Evolutionary conservation across 1,140 invertebrate species (phyloP).

Genomic region (Aradophagus sp.): DNA sequence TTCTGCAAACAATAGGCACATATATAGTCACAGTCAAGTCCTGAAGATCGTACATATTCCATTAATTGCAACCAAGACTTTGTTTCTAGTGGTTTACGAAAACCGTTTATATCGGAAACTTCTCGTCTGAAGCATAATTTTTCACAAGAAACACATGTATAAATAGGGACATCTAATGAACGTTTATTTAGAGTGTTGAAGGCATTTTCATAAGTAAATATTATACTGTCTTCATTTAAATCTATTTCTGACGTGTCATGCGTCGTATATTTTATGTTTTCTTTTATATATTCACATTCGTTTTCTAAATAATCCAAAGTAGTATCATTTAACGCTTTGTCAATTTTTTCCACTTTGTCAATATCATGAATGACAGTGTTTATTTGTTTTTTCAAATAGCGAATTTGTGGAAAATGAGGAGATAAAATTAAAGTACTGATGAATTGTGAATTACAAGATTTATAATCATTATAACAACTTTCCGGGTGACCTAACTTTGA

Average conservation of each 20-base stretch:
- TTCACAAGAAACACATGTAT: no score
- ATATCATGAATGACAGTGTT: constrained; percentile 4
- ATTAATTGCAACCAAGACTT: no score
- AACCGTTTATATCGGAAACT: no score
- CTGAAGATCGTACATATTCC: no score
- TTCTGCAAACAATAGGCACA: no score
- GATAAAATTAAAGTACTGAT: constrained; percentile 17
- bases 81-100: no score
- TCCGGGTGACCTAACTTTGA: constrained; percentile 11
- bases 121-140: no score
- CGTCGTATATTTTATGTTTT: not conserved
- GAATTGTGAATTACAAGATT: constrained; percentile 16
- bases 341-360: constrained; percentile 1
- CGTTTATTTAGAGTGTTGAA: constrained; percentile 37
- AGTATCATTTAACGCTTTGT: constrained; percentile 1
- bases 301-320: constrained; percentile 4
- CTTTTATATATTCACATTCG: constrained; percentile 7
- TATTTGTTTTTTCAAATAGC: constrained; percentile 2
- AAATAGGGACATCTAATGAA: no score
- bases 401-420: constrained; percentile 21
- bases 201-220: constrained; percentile 7
- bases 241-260: no score
- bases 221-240: constrained; percentile 36
- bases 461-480: constrained; percentile 17
- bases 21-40: no score